Conservation (phyloP, 2,113 vertebrate species). For the Tragelaphus imberbis region DNA sequence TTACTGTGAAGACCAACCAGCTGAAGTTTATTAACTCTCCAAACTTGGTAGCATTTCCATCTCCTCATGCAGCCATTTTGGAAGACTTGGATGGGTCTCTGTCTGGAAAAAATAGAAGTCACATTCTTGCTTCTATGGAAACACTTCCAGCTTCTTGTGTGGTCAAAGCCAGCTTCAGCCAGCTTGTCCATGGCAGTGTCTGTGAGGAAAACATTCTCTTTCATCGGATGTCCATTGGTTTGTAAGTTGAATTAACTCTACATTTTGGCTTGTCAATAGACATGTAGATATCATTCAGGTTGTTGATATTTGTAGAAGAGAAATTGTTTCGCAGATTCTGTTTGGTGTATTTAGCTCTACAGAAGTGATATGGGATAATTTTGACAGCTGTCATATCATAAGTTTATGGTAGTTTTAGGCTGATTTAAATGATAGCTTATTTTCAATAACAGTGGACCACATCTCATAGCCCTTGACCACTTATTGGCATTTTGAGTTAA, state of each 20-base stretch:
- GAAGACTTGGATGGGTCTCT: constrained; percentile 80
- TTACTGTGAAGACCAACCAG: constrained; percentile 72
- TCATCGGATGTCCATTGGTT: constrained; percentile 79
- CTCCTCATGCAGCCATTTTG: constrained; percentile 78
- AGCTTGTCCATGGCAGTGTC: constrained; percentile 62
- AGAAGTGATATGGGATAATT: background rate
- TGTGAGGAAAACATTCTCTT: constrained; percentile 71
- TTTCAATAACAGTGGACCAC: background rate
- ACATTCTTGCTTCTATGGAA: constrained; percentile 71
- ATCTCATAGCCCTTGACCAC: background rate
- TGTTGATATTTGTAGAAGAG: background rate
- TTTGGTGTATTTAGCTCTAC: background rate
- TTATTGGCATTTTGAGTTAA: constrained; percentile 39
- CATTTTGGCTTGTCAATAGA: background rate
- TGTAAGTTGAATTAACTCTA: constrained; percentile 75
- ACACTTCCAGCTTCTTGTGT: constrained; percentile 70
- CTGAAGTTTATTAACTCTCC: constrained; percentile 74
- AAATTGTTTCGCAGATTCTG: background rate
- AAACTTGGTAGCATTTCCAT: constrained; percentile 79
- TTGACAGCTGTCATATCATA: background rate
- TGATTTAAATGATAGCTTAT: background rate
- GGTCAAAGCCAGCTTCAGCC: constrained; percentile 65
- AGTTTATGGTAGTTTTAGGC: background rate
- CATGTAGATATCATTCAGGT: background rate
- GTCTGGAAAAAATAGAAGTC: constrained; percentile 66